Evolutionary conservation across 2,113 vertebrate genomes (phyloP).

Genomic region (Vulpes ferrilata): DNA sequence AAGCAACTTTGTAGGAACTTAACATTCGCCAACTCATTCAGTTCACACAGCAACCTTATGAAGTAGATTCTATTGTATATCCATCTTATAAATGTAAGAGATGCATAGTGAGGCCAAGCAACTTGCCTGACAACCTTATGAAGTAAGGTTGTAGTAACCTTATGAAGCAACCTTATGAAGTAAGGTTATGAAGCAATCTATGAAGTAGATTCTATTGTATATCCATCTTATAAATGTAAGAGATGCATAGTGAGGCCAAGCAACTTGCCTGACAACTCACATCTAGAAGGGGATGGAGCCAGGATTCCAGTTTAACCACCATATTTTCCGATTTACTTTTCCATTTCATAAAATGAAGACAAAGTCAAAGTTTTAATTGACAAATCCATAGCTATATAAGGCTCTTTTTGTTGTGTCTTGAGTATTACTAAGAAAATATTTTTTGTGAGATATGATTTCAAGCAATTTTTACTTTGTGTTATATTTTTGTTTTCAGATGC

Average conservation of each 20-base stretch:
- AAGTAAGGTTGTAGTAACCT: too few species aligned
- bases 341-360: conserved; percentile 41
- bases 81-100: background rate
- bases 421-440: background rate
- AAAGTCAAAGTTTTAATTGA: conserved; percentile 21
- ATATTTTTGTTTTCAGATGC: conserved; percentile 69
- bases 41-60: background rate
- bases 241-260: background rate
- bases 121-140: background rate
- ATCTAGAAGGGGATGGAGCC: background rate
- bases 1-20: background rate
- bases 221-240: background rate
- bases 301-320: background rate
- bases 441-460: conserved; percentile 40
- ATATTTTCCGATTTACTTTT: conserved; percentile 13
- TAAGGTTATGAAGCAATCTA: too few species aligned
- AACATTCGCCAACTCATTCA: background rate
- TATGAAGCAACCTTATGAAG: background rate
- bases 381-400: background rate
- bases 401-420: background rate
- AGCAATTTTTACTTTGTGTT: conserved; percentile 43
- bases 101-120: background rate
- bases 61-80: background rate
- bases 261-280: background rate
- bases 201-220: background rate